A percentile compares a stretch with the other conserved stretches of the same genome.
Conservation (phyloP, 2,888 invertebrate species). For the Sphaerophoria rueppellii region DNA sequence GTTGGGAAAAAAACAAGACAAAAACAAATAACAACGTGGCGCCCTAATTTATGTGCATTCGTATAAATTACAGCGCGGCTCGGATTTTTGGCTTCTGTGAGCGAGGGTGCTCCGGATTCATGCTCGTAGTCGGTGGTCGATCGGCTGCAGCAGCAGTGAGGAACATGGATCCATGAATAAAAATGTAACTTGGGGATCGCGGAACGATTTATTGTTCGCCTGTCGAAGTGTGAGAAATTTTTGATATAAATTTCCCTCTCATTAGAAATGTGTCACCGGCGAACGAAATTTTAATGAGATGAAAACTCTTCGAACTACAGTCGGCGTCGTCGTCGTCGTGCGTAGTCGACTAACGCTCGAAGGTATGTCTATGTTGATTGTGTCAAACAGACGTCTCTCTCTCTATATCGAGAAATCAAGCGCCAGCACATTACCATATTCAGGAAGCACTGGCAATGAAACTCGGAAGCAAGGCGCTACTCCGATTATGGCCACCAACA, state of each 20-base stretch:
- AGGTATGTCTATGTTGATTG: no score
- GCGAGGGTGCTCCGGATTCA: constrained; percentile 30
- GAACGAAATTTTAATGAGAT: constrained; percentile 74
- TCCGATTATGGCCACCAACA: constrained; percentile 6
- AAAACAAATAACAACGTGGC: constrained; percentile 73
- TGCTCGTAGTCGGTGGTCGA: constrained; percentile 25
- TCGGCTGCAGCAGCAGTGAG: neutral
- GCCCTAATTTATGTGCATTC: constrained; percentile 71
- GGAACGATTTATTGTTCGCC: constrained; percentile 77
- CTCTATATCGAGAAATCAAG: no score
- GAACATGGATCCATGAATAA: neutral
- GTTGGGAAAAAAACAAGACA: constrained; percentile 53
- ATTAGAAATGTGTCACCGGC: constrained; percentile 73
- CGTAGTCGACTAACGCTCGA: neutral
- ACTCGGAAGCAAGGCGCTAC: no score
- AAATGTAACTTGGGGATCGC: constrained; percentile 1
- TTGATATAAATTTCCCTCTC: constrained; percentile 74
- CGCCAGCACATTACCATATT: no score
- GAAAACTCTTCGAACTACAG: constrained; percentile 57
- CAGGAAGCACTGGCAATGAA: no score
- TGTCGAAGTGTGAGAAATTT: constrained; percentile 81
- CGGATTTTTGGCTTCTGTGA: constrained; percentile 49
- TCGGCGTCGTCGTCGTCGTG: neutral
- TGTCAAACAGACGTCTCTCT: neutral
- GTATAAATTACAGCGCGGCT: constrained; percentile 58